Evolutionary conservation across 2,888 invertebrate genomes (phyloP), one percentile per base, ranked within the genome.

Genomic region (Brachypterus glaber): DNA sequence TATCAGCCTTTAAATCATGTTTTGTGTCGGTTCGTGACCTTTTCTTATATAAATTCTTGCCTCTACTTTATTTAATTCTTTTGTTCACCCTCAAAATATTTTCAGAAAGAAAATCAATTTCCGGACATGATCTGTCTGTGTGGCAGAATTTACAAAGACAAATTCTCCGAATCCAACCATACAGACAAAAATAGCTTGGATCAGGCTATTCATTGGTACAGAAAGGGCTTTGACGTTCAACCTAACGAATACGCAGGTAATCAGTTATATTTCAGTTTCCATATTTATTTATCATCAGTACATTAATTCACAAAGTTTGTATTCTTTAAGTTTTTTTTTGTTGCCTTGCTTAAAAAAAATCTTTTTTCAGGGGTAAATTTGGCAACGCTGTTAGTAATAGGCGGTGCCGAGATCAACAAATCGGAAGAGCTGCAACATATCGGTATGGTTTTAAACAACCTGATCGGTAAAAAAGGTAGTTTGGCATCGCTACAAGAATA

Each of bases 51-150:
- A n/a, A n/a, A n/a, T n/a, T n/a, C n/a, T n/a, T n/a, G n/a, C n/a
- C n/a, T n/a, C n/a, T n/a, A n/a, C n/a, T n/a, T n/a, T n/a, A n/a
- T n/a, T n/a, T n/a, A n/a, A n/a, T n/a, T 24, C 8, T 24, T 24
- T 24, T 24, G n/a, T n/a, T n/a, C n/a, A n/a, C n/a, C n/a, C n/a
- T n/a, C n/a, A n/a, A n/a, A n/a, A n/a, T 7, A 25, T 31, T 54
- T 58, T 17, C 42, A 87, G 65, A 87, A 89, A 62, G 95, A 96
- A 60, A 93, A 92, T 60, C 82, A 85, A 51, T 92, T 95, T 55
- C 96, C 97, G 0, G 98, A 98, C 63, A 91, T 97, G 82, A 66
- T 98, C 33, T 97, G 98, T 58, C 73, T 98, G 2, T 96, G 96
- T 59, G 98, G 98, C 1, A 79, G 98, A 46, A 97, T 98, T 58